phyloP scores from a whole-genome alignment of 2,797 vertebrate genomes.

The Silurus lanzhouensis region DNA sequence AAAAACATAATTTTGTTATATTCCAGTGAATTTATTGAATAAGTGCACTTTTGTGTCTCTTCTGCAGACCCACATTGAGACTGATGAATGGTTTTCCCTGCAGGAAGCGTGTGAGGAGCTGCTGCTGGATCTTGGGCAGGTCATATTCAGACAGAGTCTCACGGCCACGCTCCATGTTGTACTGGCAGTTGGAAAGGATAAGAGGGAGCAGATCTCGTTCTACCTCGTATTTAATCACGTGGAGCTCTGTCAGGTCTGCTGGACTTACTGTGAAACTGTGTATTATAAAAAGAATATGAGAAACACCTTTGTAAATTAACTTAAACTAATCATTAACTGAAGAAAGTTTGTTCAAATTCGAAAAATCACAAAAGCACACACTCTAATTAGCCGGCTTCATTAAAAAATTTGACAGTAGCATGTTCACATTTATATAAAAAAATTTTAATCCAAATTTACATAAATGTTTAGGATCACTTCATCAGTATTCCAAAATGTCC shows the following conservation, averaged over 20 bases:
- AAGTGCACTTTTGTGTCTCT: not conserved
- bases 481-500: not conserved
- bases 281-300: not conserved
- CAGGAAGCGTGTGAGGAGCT: slow-evolving; percentile 85
- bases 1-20: not conserved
- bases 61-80: slow-evolving; percentile 73
- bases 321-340: not conserved
- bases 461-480: not conserved
- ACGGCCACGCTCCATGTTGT: slow-evolving; percentile 85
- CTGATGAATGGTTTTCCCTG: slow-evolving; percentile 88
- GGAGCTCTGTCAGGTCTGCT: slow-evolving; percentile 85
- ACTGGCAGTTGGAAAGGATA: slow-evolving; percentile 91
- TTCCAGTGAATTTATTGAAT: not conserved
- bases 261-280: slow-evolving; percentile 85
- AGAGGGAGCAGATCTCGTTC: slow-evolving; percentile 87
- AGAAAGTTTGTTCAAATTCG: no score
- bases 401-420: not conserved
- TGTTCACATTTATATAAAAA: not conserved
- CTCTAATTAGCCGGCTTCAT: not conserved
- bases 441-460: not conserved
- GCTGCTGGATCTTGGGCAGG: slow-evolving; percentile 88
- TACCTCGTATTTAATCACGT: slow-evolving; percentile 87
- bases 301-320: not conserved
- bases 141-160: slow-evolving; percentile 84
- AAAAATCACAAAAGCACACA: not conserved